Evolutionary conservation across 2,113 vertebrate species (phyloP), one percentile per base, ranked within the genome.

Genomic region (Grantiella picta): DNA sequence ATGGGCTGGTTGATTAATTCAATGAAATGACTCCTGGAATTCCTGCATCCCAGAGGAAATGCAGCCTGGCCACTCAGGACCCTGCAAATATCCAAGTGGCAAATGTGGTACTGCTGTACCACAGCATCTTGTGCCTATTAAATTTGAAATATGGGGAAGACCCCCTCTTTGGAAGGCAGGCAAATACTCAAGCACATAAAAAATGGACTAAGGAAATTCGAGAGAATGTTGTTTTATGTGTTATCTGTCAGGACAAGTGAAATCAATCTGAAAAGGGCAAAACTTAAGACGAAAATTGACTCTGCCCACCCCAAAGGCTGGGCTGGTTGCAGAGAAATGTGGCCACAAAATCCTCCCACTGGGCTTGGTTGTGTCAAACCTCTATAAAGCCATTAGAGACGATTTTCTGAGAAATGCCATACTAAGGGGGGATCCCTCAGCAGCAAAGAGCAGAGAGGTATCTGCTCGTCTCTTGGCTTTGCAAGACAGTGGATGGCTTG

Each of bases 151-250:
- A 7, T 24, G 29, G 15, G 20, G 7, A 63, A 3, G 7, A 19
- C 3, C 4, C 1, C 29, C 17, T 69, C 35, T 83, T 69, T 80
- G 54, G 16, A 59, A 80, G 38, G 36, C 45, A 85, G 24, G 27
- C 7, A 77, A 75, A 65, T 49, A 15, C 17, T 49, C 11, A 36
- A 57, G 9, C n/a, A 40, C 6, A 5, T 17, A 35, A 66, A 69
- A 44, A 75, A 56, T 14, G 33, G 50, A 29, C 35, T 15, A 12
- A 5, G 38, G 50, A 57, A 70, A 73, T 45, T 49, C 5, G 12
- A 61, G 40, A 36, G 15, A 33, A 35, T 20, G 6, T 44, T 60
- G 7, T 23, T 65, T 36, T 6, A 11, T 0, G 0, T 40, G 54
- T 53, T 75, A 31, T 52, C 49, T 76, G 35, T 12, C 24, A 78